Conservation (phyloP, 2,113 vertebrate species). For the Epinephelus lanceolatus region DNA sequence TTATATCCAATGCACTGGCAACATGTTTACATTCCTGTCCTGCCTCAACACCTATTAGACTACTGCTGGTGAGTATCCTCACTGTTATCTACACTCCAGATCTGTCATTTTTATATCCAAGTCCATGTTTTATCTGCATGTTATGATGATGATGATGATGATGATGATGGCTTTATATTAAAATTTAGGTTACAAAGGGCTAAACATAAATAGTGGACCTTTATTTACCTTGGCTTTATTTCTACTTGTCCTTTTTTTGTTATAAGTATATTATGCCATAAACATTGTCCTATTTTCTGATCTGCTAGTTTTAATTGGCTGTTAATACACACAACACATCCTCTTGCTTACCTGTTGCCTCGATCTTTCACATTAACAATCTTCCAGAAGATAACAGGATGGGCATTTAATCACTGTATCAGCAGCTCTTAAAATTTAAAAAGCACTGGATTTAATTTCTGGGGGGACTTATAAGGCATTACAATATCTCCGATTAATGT, state of each 20-base stretch:
- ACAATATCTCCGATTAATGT: no score
- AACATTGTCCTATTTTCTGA: no score
- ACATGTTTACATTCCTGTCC: constrained; percentile 98
- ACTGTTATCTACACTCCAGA: background rate
- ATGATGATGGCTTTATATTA: no score
- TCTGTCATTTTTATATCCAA: background rate
- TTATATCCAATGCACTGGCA: constrained; percentile 99
- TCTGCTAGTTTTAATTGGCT: no score
- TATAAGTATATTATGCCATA: background rate
- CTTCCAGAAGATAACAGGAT: no score
- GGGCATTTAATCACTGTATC: no score
- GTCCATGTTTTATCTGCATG: background rate
- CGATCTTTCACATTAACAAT: no score
- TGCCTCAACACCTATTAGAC: constrained; percentile 96
- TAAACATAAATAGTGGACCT: background rate
- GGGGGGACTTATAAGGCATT: no score
- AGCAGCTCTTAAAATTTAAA: no score
- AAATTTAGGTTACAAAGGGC: background rate
- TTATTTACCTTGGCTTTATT: background rate
- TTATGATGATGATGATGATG: background rate
- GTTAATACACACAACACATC: no score
- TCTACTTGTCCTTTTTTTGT: background rate
- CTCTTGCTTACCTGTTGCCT: no score
- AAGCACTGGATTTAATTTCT: no score
- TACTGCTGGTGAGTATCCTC: constrained; percentile 95